Conservation (phyloP, 2,888 invertebrate species). For the Lasioglossum morio region DNA sequence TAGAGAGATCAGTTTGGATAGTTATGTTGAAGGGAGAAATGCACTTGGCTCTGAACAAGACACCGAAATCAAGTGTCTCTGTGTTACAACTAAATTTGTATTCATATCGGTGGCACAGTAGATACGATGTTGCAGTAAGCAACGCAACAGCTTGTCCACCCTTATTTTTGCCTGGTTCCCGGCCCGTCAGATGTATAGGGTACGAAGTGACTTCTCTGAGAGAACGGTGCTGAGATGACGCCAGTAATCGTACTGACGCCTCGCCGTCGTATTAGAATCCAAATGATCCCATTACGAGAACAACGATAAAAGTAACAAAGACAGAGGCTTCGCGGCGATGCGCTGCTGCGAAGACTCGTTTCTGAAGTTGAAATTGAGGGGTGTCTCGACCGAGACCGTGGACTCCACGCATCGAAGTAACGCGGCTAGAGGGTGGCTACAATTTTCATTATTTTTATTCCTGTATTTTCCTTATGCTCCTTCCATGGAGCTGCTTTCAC, state of each 20-base stretch:
- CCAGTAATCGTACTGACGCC: constrained; percentile 70
- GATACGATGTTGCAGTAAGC: neutral
- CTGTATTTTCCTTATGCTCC: constrained; percentile 36
- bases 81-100: neutral
- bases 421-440: constrained; percentile 29
- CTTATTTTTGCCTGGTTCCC: constrained; percentile 20
- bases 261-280: constrained; percentile 76
- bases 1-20: too few relatives aligned
- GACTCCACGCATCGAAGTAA: constrained; percentile 50
- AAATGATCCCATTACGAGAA: constrained; percentile 78
- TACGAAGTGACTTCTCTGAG: constrained; percentile 21
- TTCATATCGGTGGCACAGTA: neutral
- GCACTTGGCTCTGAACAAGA: neutral
- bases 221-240: constrained; percentile 64
- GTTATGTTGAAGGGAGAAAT: neutral
- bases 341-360: constrained; percentile 70
- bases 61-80: neutral
- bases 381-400: constrained; percentile 51
- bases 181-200: neutral
- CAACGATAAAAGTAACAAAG: constrained; percentile 80
- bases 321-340: constrained; percentile 62
- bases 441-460: constrained; percentile 67
- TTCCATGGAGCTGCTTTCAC: neutral
- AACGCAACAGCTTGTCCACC: constrained; percentile 9
- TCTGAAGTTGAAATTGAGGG: constrained; percentile 78